These are phyloP conservation scores for Orthosia cruda DNA, from an alignment of 2,888 invertebrate species.

Conservation along the genomic window DNA sequence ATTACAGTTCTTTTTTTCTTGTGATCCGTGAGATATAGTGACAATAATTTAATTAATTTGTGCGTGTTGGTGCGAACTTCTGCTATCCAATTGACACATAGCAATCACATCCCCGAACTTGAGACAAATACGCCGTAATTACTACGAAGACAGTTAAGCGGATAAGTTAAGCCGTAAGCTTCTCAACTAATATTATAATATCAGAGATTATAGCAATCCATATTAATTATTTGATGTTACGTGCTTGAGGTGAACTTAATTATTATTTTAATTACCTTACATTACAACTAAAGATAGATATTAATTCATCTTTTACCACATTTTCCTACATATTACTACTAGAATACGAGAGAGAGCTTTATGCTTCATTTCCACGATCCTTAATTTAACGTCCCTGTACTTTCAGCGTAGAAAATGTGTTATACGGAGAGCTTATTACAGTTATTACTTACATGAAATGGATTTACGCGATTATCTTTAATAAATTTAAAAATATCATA, in stretches of 20 bases:
- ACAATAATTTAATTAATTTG: conserved; percentile 17
- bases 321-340: conserved; percentile 34
- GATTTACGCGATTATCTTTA: conserved; percentile 22
- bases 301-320: conserved; percentile 40
- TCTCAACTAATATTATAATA: conserved; percentile 26
- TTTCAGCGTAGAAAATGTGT: conserved; percentile 39
- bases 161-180: conserved; percentile 51
- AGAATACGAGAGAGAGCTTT: conserved; percentile 40
- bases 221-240: conserved; percentile 38
- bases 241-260: conserved; percentile 29
- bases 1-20: not conserved
- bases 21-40: not conserved
- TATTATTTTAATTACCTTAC: conserved; percentile 27
- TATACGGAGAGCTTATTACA: conserved; percentile 26
- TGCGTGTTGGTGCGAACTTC: conserved; percentile 18
- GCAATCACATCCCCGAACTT: conserved; percentile 26
- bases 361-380: conserved; percentile 50
- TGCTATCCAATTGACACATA: conserved; percentile 16
- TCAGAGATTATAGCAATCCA: conserved; percentile 23
- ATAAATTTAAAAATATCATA: conserved; percentile 17
- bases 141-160: conserved; percentile 32
- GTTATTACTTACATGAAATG: conserved; percentile 12
- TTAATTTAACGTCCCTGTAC: conserved; percentile 45
- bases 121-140: conserved; percentile 35
- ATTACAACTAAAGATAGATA: conserved; percentile 16